Conservation (phyloP, 30 jellyfish, hydroid and myxozoan species). For the Catostylus mosaicus region DNA sequence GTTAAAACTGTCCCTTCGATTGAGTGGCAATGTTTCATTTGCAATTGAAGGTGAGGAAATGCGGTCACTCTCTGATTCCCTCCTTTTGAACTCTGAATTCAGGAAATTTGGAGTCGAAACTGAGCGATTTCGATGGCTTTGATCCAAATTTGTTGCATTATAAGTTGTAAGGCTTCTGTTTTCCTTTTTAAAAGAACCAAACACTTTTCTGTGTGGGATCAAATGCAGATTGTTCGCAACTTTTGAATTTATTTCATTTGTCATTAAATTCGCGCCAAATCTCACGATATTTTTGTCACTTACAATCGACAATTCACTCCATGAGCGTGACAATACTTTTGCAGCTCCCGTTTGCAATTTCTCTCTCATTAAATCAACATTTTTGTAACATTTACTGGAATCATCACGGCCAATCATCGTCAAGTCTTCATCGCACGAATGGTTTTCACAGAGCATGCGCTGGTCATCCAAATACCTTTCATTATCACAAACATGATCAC, state of each 20-base stretch:
- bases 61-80: background rate
- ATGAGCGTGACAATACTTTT: constrained; percentile 66
- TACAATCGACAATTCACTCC: constrained; percentile 15
- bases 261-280: constrained; percentile 32
- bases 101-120: constrained; percentile 28
- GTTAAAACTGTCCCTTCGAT: constrained; percentile 69
- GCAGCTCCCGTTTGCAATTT: constrained; percentile 54
- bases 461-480: background rate
- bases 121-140: background rate
- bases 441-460: background rate
- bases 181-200: constrained; percentile 12
- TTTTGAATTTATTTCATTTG: constrained; percentile 31
- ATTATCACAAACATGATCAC: background rate
- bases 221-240: constrained; percentile 5
- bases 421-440: background rate
- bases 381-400: constrained; percentile 14
- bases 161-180: background rate
- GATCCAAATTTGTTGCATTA: background rate
- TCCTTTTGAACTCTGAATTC: constrained; percentile 1
- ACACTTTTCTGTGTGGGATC: constrained; percentile 6
- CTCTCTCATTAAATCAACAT: constrained; percentile 44
- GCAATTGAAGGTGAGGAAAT: background rate
- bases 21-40: background rate
- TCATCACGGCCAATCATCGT: background rate
- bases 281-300: constrained; percentile 14